Conservation (phyloP, 2,888 invertebrate genomes). For the Pachydiplax longipennis region DNA sequence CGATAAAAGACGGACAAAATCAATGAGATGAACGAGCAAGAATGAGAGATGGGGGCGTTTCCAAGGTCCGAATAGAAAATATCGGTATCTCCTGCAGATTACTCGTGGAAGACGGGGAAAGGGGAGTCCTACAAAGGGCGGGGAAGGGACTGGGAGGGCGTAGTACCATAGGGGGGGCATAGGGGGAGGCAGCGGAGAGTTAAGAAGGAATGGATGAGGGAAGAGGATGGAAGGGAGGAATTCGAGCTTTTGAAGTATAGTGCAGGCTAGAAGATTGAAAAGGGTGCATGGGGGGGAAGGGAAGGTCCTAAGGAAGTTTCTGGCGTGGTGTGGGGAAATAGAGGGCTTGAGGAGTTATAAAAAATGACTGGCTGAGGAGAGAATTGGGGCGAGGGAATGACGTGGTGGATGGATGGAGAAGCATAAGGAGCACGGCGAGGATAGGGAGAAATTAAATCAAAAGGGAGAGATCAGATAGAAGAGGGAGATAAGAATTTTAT, state of each 20-base stretch:
- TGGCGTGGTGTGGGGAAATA: neutral
- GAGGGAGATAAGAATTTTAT: neutral
- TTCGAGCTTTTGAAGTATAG: slow-evolving; percentile 27
- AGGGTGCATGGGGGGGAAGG: neutral
- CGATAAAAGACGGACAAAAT: neutral
- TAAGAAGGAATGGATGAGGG: neutral
- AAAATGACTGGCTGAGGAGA: neutral
- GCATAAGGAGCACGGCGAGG: neutral
- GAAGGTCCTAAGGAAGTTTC: slow-evolving; percentile 7
- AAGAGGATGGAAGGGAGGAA: neutral
- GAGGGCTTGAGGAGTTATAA: neutral
- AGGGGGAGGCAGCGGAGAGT: neutral
- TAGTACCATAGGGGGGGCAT: neutral
- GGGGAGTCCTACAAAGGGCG: neutral
- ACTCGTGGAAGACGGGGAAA: neutral
- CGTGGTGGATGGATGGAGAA: neutral
- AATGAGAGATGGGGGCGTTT: neutral
- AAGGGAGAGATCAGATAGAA: neutral
- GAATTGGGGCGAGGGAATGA: neutral
- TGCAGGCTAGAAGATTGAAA: slow-evolving; percentile 28
- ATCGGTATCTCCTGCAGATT: slow-evolving; percentile 21
- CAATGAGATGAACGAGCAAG: neutral
- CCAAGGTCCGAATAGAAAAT: slow-evolving; percentile 19
- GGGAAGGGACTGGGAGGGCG: neutral
- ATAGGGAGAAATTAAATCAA: neutral